Base-by-base conservation (phyloP, 2,888 invertebrate genomes). In the Conus canariensis region DNA sequence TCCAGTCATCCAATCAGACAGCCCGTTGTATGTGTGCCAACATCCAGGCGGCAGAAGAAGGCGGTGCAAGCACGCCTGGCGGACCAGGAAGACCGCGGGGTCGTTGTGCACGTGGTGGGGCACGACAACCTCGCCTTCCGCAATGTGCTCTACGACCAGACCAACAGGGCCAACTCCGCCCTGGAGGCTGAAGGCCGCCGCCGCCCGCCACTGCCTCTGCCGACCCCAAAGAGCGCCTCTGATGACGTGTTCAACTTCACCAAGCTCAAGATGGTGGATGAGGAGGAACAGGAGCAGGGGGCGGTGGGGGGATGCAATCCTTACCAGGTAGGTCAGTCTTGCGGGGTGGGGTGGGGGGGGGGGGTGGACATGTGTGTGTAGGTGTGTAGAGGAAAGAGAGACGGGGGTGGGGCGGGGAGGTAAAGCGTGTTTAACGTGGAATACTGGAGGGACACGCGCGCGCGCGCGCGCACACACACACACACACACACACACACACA, bases 211-310 rank as follows among this genome's bases (percentile, higher is more conserved):
- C 77, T 87, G 60, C 80, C 87, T 30, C 80, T 83, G 60, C 64
- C n/a, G 4, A 30, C 64, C 19, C n/a, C 89, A 8, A 85, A 64
- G 0, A 25, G 70, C 7, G 45, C 58, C 45, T 10, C 58, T 4
- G 64, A 89, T 30, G 88, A 88, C 22, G 6, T 56, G 7, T 80
- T 90, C 80, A 85, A 90, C 60, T 88, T 88, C 12, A 45, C 30
- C 58, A 90, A 90, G 88, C 82, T 89, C 45, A 64, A 60, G 16
- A 58, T 10, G 45, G 22, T 87, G 56, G 67, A 67, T 25, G 87
- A 74, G 58, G 70, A 74, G 56, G 30, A 58, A 16, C 60, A 64
- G 16, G 10, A 14, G 60, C 60, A 64, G 10, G 87, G 70, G 10
- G 87, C 74, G 14, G 87, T 70, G 9, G 87, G 87, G 2, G 87